Base-by-base conservation (phyloP, 1,140 invertebrate species). In the Halotydeus destructor region DNA sequence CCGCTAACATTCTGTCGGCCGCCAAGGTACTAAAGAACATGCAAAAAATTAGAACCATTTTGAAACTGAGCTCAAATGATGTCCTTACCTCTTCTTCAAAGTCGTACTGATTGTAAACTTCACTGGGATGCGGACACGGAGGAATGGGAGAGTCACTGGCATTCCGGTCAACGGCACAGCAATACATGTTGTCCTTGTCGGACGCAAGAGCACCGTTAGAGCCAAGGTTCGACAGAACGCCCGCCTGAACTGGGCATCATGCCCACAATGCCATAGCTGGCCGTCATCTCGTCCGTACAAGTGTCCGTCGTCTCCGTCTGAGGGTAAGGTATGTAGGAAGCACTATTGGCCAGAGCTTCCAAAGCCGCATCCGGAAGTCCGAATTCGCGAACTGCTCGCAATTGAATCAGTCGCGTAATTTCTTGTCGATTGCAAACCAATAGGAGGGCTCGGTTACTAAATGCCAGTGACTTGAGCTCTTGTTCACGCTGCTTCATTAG, bases 341-440 rank as follows among this genome's bases (percentile, higher is more conserved):
- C 16, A 18, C 5, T 28, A n/a, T 38, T 23, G 1, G 25, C n/a
- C 14, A 86, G 60, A 32, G 84, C 68, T 58, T 88, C 78, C 0
- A 82, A 78, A 9, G 86, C 81, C 6, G 76, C 69, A 59, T 94
- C 88, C 0, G 88, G 88, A 28, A 89, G 67, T 55, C 86, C 86
- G 58, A 89, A 86, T 59, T 94, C 86, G 26, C 88, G 67, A 0
- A 91, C 85, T 1, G 89, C 83, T 5, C 84, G 67, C 43, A 93
- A 60, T 33, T 82, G 73, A 24, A 91, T 73, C 65, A 78, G 71
- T 33, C 73, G 64, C 49, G 71, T 71, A 34, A 85, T 76, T 54
- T 79, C 73, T 37, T 73, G 69, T 16, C 75, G 70, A 43, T 80
- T 80, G 34, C 77, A 65, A 19, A 78, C 74, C 51, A 83, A 63